Base-by-base conservation (phyloP, 2,888 invertebrate species). In the Drosophila anceps region DNA sequence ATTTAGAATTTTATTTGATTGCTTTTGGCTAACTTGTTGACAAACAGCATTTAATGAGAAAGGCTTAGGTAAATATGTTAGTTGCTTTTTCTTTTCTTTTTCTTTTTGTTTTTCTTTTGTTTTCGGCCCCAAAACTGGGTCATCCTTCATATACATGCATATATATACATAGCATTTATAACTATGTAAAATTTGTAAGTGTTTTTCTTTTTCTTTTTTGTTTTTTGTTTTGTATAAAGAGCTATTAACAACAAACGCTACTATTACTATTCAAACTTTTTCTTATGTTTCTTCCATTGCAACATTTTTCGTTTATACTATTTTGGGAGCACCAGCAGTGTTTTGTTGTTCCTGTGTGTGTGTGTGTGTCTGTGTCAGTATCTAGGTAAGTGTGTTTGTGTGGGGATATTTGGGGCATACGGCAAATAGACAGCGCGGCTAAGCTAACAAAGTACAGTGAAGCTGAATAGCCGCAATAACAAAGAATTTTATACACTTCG, bases 161-260 rank as follows among this genome's bases (percentile, higher is more conserved):
- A 48, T 48, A 41, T 33, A 44, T 65, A 71, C 67, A 70, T 74
- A 67, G 59, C 69, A 13, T 44, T n/a, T 24, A 39, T 53, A 69
- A 48, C 43, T 69, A 48, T 67, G 51, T 66, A 53, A 33, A 74
- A 51, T 54, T 54, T 39, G 27, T 41, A 7, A 27, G 15, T 33
- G n/a, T 7, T 35, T 7, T 18, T 18, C 37, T 39, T 12, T 7
- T 24, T 18, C 66, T n/a, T n/a, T n/a, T n/a, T n/a, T 33, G n/a
- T 7, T 35, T 7, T 18, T 18, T 39, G 29, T 12, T 7, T 55
- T 44, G 51, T 67, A 68, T 82, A 83, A 78, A 78, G 69, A 84
- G 53, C 82, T 84, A 82, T 74, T 82, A 82, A 86, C 82, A 84
- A 83, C 66, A 67, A 81, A 84, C 64, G 69, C 82, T 86, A 81